Evolutionary conservation across 2,888 invertebrate genomes (phyloP).

Genomic region (Digitonthophagus gazella): DNA sequence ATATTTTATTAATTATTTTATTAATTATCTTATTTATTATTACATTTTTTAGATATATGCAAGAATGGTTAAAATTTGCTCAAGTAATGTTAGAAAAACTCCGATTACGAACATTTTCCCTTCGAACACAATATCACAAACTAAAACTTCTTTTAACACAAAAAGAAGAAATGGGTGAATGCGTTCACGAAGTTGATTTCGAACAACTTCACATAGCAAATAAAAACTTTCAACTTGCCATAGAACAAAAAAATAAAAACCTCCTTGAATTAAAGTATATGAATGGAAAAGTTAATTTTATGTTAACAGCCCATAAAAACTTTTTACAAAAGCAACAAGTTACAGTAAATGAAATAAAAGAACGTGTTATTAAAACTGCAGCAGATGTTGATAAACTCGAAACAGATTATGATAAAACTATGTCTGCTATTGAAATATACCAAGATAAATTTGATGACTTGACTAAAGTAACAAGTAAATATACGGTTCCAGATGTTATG

Average conservation of each 20-base stretch:
- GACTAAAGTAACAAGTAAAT: background rate
- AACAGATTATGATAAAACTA: background rate
- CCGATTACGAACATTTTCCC: conserved; percentile 51
- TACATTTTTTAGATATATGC: conserved; percentile 57
- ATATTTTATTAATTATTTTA: background rate
- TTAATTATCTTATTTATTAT: background rate
- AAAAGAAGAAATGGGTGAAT: conserved; percentile 59
- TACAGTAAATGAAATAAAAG: conserved; percentile 50
- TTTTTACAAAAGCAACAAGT: conserved; percentile 55
- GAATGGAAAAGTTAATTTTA: conserved; percentile 58
- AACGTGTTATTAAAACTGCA: conserved; percentile 50
- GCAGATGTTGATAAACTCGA: background rate
- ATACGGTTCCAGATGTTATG: background rate
- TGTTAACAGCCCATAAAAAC: conserved; percentile 58
- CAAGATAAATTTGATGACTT: background rate
- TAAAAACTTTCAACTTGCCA: conserved; percentile 52
- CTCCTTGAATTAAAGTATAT: conserved; percentile 59
- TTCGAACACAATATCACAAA: conserved; percentile 56
- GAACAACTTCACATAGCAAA: conserved; percentile 64
- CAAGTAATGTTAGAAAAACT: conserved; percentile 60
- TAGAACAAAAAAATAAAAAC: conserved; percentile 57
- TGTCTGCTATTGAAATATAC: background rate
- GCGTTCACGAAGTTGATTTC: conserved; percentile 61
- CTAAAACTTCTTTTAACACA: conserved; percentile 56
- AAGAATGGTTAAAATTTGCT: conserved; percentile 59